These are phyloP conservation scores for Limnothrissa miodon DNA, from an alignment of 2,113 vertebrate genomes.

Conservation along the genomic window DNA sequence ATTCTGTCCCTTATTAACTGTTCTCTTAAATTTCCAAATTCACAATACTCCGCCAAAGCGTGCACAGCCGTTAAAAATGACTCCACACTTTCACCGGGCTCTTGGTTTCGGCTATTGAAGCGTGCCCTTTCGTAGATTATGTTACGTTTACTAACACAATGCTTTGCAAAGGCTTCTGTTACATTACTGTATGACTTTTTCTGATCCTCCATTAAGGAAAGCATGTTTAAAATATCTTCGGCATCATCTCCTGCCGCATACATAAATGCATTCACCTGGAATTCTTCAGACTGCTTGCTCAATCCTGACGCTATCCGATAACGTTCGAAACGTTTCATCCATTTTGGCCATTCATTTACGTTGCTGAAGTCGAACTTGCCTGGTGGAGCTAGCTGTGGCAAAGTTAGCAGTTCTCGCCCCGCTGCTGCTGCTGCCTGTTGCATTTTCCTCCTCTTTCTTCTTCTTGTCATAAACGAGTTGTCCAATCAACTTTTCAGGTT, in stretches of 20 bases:
- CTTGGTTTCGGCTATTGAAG: conserved; percentile 26
- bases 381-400: too few species aligned
- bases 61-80: conserved; percentile 30
- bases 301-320: too few species aligned
- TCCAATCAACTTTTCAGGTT: too few species aligned
- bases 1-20: conserved; percentile 25
- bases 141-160: conserved; percentile 31
- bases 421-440: too few species aligned
- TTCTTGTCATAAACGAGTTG: too few species aligned
- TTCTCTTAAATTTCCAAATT: conserved; percentile 30
- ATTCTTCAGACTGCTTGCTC: conserved; percentile 4
- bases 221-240: conserved; percentile 31
- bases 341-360: too few species aligned
- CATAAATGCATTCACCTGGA: conserved; percentile 29
- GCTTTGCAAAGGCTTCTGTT: conserved; percentile 15
- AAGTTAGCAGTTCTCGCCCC: too few species aligned
- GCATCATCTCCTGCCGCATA: conserved; percentile 4
- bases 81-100: conserved; percentile 23
- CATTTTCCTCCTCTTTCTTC: too few species aligned
- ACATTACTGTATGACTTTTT: too few species aligned
- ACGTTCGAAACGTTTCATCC: too few species aligned
- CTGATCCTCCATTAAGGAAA: too few species aligned
- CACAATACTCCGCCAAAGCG: conserved; percentile 33
- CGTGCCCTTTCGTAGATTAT: conserved; percentile 36
- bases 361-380: too few species aligned